Conservation (phyloP, 1,140 invertebrate genomes). For the Zaprionus tsacasi region DNA sequence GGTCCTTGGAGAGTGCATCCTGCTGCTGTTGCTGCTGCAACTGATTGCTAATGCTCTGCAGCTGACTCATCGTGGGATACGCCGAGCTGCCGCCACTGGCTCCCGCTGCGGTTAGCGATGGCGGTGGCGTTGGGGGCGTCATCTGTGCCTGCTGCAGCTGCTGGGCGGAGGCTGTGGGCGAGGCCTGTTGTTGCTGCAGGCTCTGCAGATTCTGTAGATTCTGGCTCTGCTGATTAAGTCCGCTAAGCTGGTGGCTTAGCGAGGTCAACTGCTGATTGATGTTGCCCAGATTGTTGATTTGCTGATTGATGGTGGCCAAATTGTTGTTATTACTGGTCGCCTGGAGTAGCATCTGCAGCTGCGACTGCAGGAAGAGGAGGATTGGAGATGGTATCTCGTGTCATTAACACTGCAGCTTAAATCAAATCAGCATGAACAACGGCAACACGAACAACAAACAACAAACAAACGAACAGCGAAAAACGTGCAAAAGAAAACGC, state of each 20-base stretch:
- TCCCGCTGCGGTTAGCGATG: not conserved
- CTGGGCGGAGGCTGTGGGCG: constrained; percentile 61
- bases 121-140: constrained; percentile 54
- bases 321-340: constrained; percentile 83
- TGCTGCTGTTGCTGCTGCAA: constrained; percentile 72
- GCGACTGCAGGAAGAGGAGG: constrained; percentile 56
- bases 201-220: constrained; percentile 80
- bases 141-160: constrained; percentile 43
- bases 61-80: constrained; percentile 76
- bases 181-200: constrained; percentile 80
- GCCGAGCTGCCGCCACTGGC: constrained; percentile 48
- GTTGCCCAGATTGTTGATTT: constrained; percentile 82
- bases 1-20: constrained; percentile 78
- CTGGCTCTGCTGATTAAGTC: constrained; percentile 83
- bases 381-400: constrained; percentile 43
- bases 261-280: constrained; percentile 83
- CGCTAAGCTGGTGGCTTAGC: constrained; percentile 80
- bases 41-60: constrained; percentile 78
- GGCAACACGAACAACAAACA: constrained; percentile 39
- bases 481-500: constrained; percentile 63
- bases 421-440: constrained; percentile 31
- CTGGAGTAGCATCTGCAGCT: constrained; percentile 79
- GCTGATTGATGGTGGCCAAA: constrained; percentile 82
- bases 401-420: constrained; percentile 41
- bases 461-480: constrained; percentile 45